Conservation (phyloP, 2,797 vertebrate genomes). For the Gadopsis bispinosus region DNA sequence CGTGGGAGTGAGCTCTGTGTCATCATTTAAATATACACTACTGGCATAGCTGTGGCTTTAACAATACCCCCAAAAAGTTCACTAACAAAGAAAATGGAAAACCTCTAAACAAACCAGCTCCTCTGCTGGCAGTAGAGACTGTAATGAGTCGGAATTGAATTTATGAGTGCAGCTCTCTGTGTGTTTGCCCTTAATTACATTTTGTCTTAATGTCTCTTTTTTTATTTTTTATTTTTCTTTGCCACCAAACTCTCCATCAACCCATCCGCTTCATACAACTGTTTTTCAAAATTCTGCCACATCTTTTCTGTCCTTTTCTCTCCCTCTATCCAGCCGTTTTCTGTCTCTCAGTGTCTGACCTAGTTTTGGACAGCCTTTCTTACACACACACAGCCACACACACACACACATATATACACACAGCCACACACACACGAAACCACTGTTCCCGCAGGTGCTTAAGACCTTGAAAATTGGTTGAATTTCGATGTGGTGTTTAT, state of each 20-base stretch:
- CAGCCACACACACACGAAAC: not conserved
- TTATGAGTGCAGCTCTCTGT: not conserved
- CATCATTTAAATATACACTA: constrained; percentile 54
- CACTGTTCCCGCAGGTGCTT: constrained; percentile 63
- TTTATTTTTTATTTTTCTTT: constrained; percentile 14
- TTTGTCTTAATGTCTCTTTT: constrained; percentile 23
- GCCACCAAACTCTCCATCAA: constrained; percentile 36
- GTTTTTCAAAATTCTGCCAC: constrained; percentile 38
- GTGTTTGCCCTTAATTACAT: constrained; percentile 32
- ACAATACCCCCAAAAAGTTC: constrained; percentile 21
- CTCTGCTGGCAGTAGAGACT: not conserved
- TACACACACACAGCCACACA: constrained; percentile 32
- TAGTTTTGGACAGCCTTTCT: constrained; percentile 68
- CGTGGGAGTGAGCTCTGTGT: constrained; percentile 7
- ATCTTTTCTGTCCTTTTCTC: constrained; percentile 24
- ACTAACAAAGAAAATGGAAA: constrained; percentile 23
- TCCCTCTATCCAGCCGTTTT: constrained; percentile 45
- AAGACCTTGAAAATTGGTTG: constrained; percentile 61
- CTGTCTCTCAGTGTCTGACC: constrained; percentile 72
- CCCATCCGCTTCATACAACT: constrained; percentile 34
- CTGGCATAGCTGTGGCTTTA: constrained; percentile 43
- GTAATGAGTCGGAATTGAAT: constrained; percentile 21
- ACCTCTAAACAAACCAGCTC: constrained; percentile 36
- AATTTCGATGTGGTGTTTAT: constrained; percentile 59
- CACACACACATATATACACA: constrained; percentile 19